phyloP scores from a whole-genome alignment of 2,888 invertebrate genomes.

The Laothoe populi region DNA sequence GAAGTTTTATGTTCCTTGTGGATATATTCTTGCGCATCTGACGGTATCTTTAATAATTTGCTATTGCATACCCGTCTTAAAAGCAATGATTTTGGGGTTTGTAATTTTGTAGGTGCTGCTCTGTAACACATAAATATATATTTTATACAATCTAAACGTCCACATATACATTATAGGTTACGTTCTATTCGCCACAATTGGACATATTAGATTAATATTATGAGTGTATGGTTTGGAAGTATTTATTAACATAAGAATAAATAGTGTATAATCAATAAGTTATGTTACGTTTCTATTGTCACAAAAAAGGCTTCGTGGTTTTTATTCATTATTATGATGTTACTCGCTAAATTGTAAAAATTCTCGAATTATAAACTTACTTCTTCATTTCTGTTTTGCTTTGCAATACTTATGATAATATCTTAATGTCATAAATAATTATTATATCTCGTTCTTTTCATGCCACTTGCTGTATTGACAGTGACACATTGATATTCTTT shows the following conservation, averaged over 20 bases:
- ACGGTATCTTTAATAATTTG: constrained; percentile 35
- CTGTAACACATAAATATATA: constrained; percentile 29
- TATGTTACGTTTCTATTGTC: too few relatives aligned
- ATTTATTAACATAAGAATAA: too few relatives aligned
- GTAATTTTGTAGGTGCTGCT: constrained; percentile 6
- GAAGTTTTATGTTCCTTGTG: constrained; percentile 36
- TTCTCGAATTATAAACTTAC: not conserved
- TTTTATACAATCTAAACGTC: not conserved
- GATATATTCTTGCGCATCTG: constrained; percentile 29
- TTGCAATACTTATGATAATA: not conserved
- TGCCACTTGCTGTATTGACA: constrained; percentile 2
- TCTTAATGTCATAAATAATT: not conserved
- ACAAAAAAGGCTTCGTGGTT: too few relatives aligned
- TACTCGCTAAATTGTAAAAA: not conserved
- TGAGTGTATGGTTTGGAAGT: too few relatives aligned
- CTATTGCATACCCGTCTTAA: constrained; percentile 32
- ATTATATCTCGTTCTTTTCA: not conserved
- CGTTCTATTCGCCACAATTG: too few relatives aligned
- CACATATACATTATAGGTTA: not conserved
- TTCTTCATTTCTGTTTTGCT: constrained; percentile 2
- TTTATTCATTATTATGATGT: too few relatives aligned
- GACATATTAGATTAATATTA: too few relatives aligned
- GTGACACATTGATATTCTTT: not conserved
- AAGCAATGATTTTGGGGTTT: constrained; percentile 29
- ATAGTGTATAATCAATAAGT: too few relatives aligned